Conservation (phyloP, 2,888 invertebrate genomes). For the Andrena flavipes region DNA sequence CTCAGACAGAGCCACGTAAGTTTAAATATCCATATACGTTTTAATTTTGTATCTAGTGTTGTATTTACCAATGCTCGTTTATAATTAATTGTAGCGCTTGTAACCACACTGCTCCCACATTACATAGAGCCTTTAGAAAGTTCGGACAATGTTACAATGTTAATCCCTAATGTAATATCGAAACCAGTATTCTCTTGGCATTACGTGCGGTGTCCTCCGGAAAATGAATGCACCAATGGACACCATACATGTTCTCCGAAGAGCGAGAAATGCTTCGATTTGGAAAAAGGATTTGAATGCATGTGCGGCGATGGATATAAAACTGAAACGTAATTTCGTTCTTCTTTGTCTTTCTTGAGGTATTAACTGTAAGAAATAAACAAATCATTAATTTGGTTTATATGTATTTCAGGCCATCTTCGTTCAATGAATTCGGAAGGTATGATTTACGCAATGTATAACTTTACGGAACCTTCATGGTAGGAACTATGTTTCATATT, state of each 20-base stretch:
- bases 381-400: constrained; percentile 12
- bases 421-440: constrained; percentile 79
- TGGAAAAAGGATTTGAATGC: constrained; percentile 93
- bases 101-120: constrained; percentile 66
- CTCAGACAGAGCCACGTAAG: constrained; percentile 74
- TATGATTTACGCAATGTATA: constrained; percentile 44
- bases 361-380: not conserved
- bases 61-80: constrained; percentile 1
- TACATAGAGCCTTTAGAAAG: constrained; percentile 60
- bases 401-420: constrained; percentile 73
- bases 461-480: not conserved
- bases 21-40: constrained; percentile 6
- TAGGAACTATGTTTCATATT: not conserved
- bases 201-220: constrained; percentile 95
- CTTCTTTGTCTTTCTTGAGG: constrained; percentile 14
- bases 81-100: constrained; percentile 59
- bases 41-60: not conserved
- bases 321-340: constrained; percentile 85
- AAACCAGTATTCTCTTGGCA: constrained; percentile 91
- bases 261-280: constrained; percentile 95
- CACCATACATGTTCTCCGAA: constrained; percentile 95
- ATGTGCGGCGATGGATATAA: constrained; percentile 92
- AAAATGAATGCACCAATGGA: constrained; percentile 96
- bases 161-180: constrained; percentile 55
- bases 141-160: constrained; percentile 71